Evolutionary conservation across 2,888 invertebrate species (phyloP).

Genomic region (Oligia latruncula): DNA sequence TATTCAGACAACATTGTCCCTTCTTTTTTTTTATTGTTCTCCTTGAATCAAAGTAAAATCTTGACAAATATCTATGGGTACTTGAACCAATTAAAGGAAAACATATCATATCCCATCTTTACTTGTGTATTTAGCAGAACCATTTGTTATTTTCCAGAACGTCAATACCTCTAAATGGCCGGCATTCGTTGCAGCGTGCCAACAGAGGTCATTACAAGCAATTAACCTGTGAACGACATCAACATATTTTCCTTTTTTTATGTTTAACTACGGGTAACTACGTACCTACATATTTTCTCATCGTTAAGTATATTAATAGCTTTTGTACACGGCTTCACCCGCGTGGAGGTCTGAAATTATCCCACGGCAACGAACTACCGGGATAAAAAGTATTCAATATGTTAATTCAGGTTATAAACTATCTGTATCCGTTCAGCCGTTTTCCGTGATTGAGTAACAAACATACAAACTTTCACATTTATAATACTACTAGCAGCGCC

Average conservation of each 20-base stretch:
- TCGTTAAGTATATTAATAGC: background rate
- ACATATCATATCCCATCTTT: background rate
- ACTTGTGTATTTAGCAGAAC: conserved; percentile 15
- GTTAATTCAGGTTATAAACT: too few species aligned
- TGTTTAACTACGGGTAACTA: conserved; percentile 5
- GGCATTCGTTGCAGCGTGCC: conserved; percentile 41
- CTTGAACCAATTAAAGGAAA: background rate
- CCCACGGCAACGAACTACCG: background rate
- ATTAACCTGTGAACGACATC: conserved; percentile 52
- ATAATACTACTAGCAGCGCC: too few species aligned
- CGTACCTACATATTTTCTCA: background rate
- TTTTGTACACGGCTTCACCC: background rate
- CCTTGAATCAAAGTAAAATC: background rate
- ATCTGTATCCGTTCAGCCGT: too few species aligned
- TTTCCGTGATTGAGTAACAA: too few species aligned
- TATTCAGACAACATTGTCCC: conserved; percentile 80
- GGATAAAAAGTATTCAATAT: too few species aligned
- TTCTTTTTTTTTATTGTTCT: too few species aligned
- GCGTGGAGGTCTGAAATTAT: background rate
- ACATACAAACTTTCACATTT: too few species aligned
- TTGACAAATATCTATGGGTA: background rate
- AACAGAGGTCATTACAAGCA: conserved; percentile 45
- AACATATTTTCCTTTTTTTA: conserved; percentile 36
- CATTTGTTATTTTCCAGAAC: conserved; percentile 37
- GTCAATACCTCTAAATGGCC: conserved; percentile 26